Conservation (phyloP, 2,113 vertebrate species). For the Sminthopsis crassicaudata region DNA sequence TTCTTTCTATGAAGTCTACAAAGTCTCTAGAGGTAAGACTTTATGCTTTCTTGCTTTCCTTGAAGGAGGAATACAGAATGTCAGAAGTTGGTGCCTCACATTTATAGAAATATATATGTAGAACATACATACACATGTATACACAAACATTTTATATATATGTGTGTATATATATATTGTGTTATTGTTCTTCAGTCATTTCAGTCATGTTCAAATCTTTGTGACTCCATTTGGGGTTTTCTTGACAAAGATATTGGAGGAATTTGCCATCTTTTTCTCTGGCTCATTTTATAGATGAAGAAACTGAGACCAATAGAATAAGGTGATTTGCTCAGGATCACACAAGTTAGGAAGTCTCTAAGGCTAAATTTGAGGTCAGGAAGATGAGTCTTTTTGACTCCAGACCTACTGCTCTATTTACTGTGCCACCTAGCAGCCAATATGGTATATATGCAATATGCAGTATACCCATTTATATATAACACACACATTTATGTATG, state of each 20-base stretch:
- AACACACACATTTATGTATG: neutral
- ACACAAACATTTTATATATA: too few relatives aligned
- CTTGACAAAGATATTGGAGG: neutral
- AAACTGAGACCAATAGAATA: neutral
- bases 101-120: neutral
- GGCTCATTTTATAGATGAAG: neutral
- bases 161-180: too few relatives aligned
- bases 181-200: neutral
- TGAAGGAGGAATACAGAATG: neutral
- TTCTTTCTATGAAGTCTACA: conserved; percentile 86
- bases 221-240: neutral
- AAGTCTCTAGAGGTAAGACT: conserved; percentile 82
- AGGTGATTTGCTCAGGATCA: neutral
- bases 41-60: neutral
- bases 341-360: neutral
- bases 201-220: neutral
- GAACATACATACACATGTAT: too few relatives aligned
- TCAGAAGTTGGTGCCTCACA: neutral
- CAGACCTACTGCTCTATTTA: neutral
- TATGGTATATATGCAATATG: too few relatives aligned
- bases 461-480: neutral
- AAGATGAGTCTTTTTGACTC: neutral
- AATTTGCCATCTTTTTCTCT: neutral
- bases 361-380: neutral
- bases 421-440: neutral